phyloP scores from a whole-genome alignment of 2,113 vertebrate species.

The Sphaerodactylus townsendi region DNA sequence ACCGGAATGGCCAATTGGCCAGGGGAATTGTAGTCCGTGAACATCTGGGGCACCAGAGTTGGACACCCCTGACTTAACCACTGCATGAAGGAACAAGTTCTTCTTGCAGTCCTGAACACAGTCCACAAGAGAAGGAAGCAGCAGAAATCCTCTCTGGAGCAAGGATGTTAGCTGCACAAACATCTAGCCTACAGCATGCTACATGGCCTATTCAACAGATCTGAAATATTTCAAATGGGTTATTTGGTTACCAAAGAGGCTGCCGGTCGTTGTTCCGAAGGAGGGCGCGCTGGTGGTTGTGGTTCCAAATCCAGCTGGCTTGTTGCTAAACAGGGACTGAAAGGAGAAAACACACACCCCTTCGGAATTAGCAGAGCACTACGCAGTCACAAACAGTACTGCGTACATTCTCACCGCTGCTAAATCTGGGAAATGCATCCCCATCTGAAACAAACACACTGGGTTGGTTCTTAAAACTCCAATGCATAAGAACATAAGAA shows the following conservation, averaged over 20 bases:
- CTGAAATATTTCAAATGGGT: no score
- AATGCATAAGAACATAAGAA: no score
- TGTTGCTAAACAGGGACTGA: conserved; percentile 91
- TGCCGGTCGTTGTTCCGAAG: conserved; percentile 86
- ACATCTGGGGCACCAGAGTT: no score
- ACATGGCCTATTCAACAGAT: conserved; percentile 56
- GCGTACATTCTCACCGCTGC: not conserved
- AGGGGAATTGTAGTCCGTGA: no score
- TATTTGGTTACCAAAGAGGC: conserved; percentile 89
- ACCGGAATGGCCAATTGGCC: no score
- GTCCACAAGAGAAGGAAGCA: not conserved
- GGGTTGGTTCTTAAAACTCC: no score
- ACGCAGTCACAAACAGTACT: not conserved
- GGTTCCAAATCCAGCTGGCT: conserved; percentile 88
- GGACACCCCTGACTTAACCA: no score
- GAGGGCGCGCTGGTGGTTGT: conserved; percentile 93
- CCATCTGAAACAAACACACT: no score
- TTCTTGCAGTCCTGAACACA: not conserved
- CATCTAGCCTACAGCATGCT: conserved; percentile 10
- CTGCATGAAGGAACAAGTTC: not conserved
- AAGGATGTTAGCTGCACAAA: not conserved
- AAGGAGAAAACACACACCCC: conserved; percentile 29
- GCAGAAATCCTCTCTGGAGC: not conserved
- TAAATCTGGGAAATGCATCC: not conserved
- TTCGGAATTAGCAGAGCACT: not conserved